Base-by-base conservation (phyloP, 2,888 invertebrate species). In the Temnothorax rugatulus region DNA sequence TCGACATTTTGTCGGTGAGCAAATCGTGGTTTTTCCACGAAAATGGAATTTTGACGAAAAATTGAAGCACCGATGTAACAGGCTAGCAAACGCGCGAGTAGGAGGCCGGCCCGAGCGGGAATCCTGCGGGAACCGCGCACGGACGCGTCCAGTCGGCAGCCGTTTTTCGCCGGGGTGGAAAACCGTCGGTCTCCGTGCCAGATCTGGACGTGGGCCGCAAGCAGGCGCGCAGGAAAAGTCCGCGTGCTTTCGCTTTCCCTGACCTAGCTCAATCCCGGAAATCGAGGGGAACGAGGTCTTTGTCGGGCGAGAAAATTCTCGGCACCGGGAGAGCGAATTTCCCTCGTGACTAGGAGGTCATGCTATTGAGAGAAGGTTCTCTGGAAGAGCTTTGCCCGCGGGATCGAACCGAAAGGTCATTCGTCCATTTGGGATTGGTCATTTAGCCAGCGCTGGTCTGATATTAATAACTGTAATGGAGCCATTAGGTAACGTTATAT, bases 321-420 rank as follows among this genome's bases (percentile, higher is more conserved):
- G 77, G 86, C 88, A 90, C 91, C 89, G 89, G 89, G 90, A 90
- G 86, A 83, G 76, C 29, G 93, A 92, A 92, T 93, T 93, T 93
- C 91, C 93, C 93, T 92, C 88, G 83, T 81, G 90, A 93, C 84
- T 91, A 93, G 93, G 93, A 89, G 86, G 88, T 18, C 89, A 93
- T 92, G 89, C 84, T 79, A 57, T 44, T 13, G 18, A 34, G 68
- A 86, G 85, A 86, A 84, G 84, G 69, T 77, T 81, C 79, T 86
- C 76, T 69, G 54, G 88, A 64, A 83, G 71, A 85, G 59, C 79
- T 21, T 77, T 54, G 54, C 84, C 84, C 71, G 73, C 74, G 84
- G 87, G 84, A 57, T 47, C 59, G 73, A 76, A 54, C 54, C 15
- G 54, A 54, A 15, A 52, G 50, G n/a, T 50, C 59, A 0, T 34